Percentiles rank a stretch among this genome's conserved stretches.
These are phyloP conservation scores for Xiphorhynchus elegans DNA, from an alignment of 2,113 vertebrate species.

Conservation along the genomic window DNA sequence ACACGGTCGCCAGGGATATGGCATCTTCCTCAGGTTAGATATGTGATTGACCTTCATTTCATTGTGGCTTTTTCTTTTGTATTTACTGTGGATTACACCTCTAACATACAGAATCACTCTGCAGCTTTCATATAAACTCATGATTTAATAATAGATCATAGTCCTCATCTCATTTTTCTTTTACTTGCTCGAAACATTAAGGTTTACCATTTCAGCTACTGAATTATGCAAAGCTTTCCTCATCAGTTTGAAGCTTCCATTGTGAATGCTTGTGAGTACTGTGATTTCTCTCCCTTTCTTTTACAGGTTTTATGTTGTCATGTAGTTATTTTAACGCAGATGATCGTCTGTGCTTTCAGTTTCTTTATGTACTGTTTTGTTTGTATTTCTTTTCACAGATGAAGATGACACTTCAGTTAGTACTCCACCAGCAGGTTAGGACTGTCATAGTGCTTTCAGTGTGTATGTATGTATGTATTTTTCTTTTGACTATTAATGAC, in stretches of 20 bases:
- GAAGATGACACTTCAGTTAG: constrained; percentile 79
- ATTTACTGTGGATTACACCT: constrained; percentile 53
- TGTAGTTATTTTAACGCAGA: constrained; percentile 55
- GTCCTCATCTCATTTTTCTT: constrained; percentile 44
- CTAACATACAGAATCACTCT: constrained; percentile 52
- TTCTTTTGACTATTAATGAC: background rate
- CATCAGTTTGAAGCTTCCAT: constrained; percentile 55
- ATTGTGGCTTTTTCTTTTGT: constrained; percentile 54
- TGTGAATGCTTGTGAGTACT: constrained; percentile 53
- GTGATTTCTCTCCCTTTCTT: constrained; percentile 51
- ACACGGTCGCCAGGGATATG: constrained; percentile 67
- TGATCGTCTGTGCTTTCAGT: constrained; percentile 10
- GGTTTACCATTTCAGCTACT: constrained; percentile 65
- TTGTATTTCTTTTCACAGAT: constrained; percentile 82
- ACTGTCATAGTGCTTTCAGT: constrained; percentile 27
- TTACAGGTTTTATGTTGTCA: constrained; percentile 72
- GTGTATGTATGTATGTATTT: constrained; percentile 66
- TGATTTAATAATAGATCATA: constrained; percentile 62
- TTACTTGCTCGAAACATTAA: constrained; percentile 41
- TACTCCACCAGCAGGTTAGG: constrained; percentile 80
- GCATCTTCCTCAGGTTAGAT: constrained; percentile 74
- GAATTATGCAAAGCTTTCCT: constrained; percentile 56
- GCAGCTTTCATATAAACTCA: constrained; percentile 33
- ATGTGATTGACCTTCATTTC: constrained; percentile 66
- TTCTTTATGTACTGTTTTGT: constrained; percentile 64